Percentiles rank a stretch among this genome's conserved stretches.
Conservation (phyloP, 2,797 vertebrate species). For the Coreius guichenoti region DNA sequence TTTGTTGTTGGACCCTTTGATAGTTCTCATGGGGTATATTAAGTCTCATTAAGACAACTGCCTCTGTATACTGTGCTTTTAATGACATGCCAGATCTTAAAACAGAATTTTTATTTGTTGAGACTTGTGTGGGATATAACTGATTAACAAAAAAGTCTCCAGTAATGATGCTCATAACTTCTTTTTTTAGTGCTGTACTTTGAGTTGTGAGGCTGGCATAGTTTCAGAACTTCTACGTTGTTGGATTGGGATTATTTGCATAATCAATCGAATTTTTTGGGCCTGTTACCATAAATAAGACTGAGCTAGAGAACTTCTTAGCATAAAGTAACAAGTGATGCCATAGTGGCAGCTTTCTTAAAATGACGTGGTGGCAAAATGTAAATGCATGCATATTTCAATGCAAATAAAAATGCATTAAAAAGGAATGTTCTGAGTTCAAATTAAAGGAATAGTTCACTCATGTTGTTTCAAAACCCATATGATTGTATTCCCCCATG, state of each 20-base stretch:
- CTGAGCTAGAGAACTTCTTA: not conserved
- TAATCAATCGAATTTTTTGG: not conserved
- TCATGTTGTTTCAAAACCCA: not conserved
- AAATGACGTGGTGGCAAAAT: not conserved
- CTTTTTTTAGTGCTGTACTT: not conserved
- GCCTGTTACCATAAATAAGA: not conserved
- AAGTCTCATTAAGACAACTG: slow-evolving; percentile 34
- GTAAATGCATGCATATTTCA: not conserved
- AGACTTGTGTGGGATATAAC: slow-evolving; percentile 12
- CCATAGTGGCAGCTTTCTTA: not conserved
- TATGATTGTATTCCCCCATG: not conserved
- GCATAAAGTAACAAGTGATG: not conserved
- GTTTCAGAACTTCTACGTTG: not conserved
- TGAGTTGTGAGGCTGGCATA: not conserved
- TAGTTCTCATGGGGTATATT: slow-evolving; percentile 25
- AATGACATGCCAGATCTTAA: slow-evolving; percentile 15
- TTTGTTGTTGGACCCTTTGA: slow-evolving; percentile 28
- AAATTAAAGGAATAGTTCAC: not conserved
- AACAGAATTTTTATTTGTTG: slow-evolving; percentile 30
- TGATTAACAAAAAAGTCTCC: not conserved
- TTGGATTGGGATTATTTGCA: not conserved
- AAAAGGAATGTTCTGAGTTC: not conserved
- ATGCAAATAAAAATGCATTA: not conserved
- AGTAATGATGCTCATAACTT: slow-evolving; percentile 7
- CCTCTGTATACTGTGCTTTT: slow-evolving; percentile 23